Conservation (phyloP, 2,888 invertebrate species). For the Drosophila macrospina region DNA sequence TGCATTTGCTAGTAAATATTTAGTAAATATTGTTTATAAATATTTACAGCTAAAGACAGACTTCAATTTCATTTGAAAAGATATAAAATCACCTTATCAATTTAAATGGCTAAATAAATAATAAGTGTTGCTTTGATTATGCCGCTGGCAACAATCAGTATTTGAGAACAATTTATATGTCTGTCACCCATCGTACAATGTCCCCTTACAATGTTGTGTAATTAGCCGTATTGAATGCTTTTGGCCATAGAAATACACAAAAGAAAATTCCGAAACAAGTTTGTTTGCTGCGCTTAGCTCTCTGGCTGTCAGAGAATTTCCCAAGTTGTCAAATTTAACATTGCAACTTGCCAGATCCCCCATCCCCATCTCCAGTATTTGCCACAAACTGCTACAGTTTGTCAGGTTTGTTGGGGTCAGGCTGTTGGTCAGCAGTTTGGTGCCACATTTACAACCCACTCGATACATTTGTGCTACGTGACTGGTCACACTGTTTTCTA, state of each 20-base stretch:
- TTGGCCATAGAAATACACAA: slow-evolving; percentile 73
- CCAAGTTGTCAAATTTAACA: slow-evolving; percentile 78
- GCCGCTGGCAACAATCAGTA: slow-evolving; percentile 3
- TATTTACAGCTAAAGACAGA: background rate
- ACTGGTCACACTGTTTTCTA: slow-evolving; percentile 68
- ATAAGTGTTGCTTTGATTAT: too few relatives aligned
- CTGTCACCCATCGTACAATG: slow-evolving; percentile 38
- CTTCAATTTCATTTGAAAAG: background rate
- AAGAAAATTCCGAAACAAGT: slow-evolving; percentile 67
- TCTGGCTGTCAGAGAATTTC: slow-evolving; percentile 73
- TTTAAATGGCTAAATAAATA: background rate
- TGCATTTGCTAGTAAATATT: background rate
- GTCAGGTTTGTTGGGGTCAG: slow-evolving; percentile 30
- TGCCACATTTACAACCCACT: slow-evolving; percentile 72
- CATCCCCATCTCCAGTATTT: background rate
- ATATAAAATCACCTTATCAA: slow-evolving; percentile 15
- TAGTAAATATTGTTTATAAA: background rate
- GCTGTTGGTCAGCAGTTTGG: slow-evolving; percentile 71
- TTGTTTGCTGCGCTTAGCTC: slow-evolving; percentile 69
- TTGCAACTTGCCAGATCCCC: slow-evolving; percentile 43
- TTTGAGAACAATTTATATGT: slow-evolving; percentile 18
- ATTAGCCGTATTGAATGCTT: slow-evolving; percentile 76
- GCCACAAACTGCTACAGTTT: slow-evolving; percentile 61
- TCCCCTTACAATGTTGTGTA: slow-evolving; percentile 62
- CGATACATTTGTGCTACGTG: slow-evolving; percentile 78